Base-by-base conservation (phyloP, 2,888 invertebrate species). In the Heliconius cydno region DNA sequence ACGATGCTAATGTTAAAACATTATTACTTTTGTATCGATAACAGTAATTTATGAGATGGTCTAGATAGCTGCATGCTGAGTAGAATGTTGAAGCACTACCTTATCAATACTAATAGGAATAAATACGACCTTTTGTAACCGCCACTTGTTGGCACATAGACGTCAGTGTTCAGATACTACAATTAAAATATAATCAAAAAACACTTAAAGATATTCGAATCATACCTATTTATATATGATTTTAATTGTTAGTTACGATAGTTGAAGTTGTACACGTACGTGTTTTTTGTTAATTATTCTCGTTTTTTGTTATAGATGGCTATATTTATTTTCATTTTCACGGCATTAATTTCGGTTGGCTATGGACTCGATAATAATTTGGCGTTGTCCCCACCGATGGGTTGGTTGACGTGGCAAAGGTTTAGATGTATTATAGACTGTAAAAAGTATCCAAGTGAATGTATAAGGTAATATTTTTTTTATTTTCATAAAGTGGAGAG, bases 361-460 rank as follows among this genome's bases (percentile, higher is more conserved):
- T 71, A 84, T 46, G 88, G 90, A 0, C 87, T 96, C 79, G 95
- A 97, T 83, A 97, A 97, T 88, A 97, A 97, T 0, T 87, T 97
- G 71, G 96, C 96, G 0, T 86, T 93, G 78, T 97, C 96, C 3
- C 97, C 97, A 0, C 97, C 97, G 0, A 97, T 97, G 97, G 97
- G 97, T 60, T 97, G 97, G 97, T 92, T 97, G 84, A 96, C 96
- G 1, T 97, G 97, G 97, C 95, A 96, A 85, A 88, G 96, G 81
- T 97, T 96, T 87, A 89, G 96, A 34, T 97, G 97, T 86, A 95
- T 96, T 82, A 95, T 94, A 0, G 96, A 97, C 88, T 97, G 97
- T 88, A 90, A 93, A 57, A 94, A 93, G 75, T 96, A 96, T 85
- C 97, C 96, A 0, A 91, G 96, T 82, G 96, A 96, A 83, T 97